These are phyloP conservation scores for Isoperla grammatica DNA, from an alignment of 2,888 invertebrate genomes.

Conservation along the genomic window DNA sequence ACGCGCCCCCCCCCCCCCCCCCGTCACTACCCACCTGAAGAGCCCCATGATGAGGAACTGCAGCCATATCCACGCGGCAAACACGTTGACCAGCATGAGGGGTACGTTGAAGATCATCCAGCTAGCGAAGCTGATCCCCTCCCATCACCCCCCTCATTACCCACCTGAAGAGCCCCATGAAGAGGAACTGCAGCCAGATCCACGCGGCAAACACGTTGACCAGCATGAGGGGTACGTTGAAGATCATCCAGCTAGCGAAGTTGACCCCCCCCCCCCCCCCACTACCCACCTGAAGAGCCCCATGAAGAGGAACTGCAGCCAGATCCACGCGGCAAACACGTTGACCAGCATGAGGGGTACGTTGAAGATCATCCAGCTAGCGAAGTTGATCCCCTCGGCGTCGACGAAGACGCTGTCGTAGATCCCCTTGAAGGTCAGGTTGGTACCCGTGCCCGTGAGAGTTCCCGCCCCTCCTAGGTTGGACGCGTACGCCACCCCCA, in stretches of 20 bases:
- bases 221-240: slow-evolving; percentile 78
- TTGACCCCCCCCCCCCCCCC: too few relatives aligned
- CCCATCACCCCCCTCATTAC: slow-evolving; percentile 52
- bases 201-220: slow-evolving; percentile 70
- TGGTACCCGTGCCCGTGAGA: slow-evolving; percentile 74
- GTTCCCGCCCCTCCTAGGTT: slow-evolving; percentile 74
- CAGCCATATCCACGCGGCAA: slow-evolving; percentile 70
- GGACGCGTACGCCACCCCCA: slow-evolving; percentile 74
- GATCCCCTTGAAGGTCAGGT: slow-evolving; percentile 76
- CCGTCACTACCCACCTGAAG: slow-evolving; percentile 59
- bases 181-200: slow-evolving; percentile 71
- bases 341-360: slow-evolving; percentile 78
- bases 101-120: slow-evolving; percentile 87
- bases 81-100: slow-evolving; percentile 71
- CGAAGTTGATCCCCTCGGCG: slow-evolving; percentile 64
- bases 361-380: slow-evolving; percentile 81
- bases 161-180: slow-evolving; percentile 71
- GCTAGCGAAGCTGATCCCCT: slow-evolving; percentile 70
- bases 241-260: slow-evolving; percentile 82
- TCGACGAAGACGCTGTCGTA: slow-evolving; percentile 60
- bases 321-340: slow-evolving; percentile 68
- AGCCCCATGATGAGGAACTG: slow-evolving; percentile 78
- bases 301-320: slow-evolving; percentile 76
- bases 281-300: slow-evolving; percentile 65
- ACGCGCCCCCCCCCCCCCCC: too few relatives aligned